Evolutionary conservation across 2,888 invertebrate genomes (phyloP).

Genomic region (Petrolisthes manimaculis): DNA sequence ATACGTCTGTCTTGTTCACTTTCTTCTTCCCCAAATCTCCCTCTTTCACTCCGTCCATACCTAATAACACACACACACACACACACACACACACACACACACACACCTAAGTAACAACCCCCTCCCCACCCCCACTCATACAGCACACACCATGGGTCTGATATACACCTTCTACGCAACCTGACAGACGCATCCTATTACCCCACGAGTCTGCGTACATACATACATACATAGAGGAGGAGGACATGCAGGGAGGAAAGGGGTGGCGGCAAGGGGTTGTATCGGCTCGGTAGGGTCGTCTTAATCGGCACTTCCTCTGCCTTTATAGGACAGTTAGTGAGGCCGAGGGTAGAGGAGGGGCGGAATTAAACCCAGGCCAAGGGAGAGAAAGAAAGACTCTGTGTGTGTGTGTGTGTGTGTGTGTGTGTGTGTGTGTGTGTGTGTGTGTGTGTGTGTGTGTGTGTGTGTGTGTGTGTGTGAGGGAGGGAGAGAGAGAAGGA

Average conservation of each 20-base stretch:
- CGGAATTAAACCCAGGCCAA: background rate
- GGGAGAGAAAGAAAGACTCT: background rate
- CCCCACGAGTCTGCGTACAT: background rate
- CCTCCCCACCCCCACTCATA: background rate
- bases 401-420: conserved; percentile 18
- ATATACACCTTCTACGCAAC: background rate
- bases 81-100: background rate
- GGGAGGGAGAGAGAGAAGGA: background rate
- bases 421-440: conserved; percentile 1
- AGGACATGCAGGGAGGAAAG: background rate
- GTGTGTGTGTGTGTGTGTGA: conserved; percentile 10
- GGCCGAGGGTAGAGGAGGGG: background rate
- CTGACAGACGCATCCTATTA: conserved; percentile 1
- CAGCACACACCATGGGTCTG: background rate
- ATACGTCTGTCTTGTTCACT: background rate
- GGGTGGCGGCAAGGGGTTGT: background rate
- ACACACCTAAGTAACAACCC: background rate
- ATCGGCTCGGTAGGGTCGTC: conserved; percentile 12
- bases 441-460: conserved; percentile 2
- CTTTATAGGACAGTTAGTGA: conserved; percentile 15
- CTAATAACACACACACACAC: background rate
- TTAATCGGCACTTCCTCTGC: background rate
- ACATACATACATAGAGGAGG: too few relatives aligned
- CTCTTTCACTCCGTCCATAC: background rate
- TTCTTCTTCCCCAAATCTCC: background rate